Base-by-base conservation (phyloP, 30 jellyfish, hydroid and myxozoan species). In the Aurelia coerulea region DNA sequence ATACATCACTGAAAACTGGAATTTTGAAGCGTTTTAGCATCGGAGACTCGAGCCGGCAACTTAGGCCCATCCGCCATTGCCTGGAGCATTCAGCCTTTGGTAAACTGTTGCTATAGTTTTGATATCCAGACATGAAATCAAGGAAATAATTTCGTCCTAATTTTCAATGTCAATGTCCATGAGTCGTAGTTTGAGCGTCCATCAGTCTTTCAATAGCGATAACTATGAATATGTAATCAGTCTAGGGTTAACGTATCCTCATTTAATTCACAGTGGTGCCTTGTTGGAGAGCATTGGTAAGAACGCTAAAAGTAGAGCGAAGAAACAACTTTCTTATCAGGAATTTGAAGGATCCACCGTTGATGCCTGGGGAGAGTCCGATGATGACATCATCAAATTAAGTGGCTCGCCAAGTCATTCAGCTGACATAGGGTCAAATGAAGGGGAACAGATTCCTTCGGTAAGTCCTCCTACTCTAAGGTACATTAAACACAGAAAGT, bases 281-380 rank as follows among this genome's bases (percentile, higher is more conserved):
- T 78, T 87, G 42, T 67, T 93, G 77, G 96, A 94, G 18, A 93
- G 89, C 84, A 87, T 86, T 54, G 88, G 83, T 72, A 92, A 88
- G 11, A 78, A 56, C 39, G 68, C 94, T 18, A 62, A 54, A 37
- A 58, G 49, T 32, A 88, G 80, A 51, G 53, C 50, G 72, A 93
- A 88, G 73, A 83, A 81, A 56, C 89, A 79, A 39, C 65, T 79
- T 3, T 81, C 98, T 19, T 93, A 81, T 62, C 98, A 85, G 62
- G 98, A 93, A 74, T 93, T 93, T 59, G 92, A 93, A 88, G 98
- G 98, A 23, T 93, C 98, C 5, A 93, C 98, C 2, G 74, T 77
- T 29, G 98, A 93, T 71, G 98, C 96, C 3, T 93, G 98, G 98
- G 97, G 84, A 49, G 98, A 88, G n/a, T 78, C 42, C 4, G 98